Base-by-base conservation (phyloP, 2,888 invertebrate genomes). In the Podotricha telesiphe region DNA sequence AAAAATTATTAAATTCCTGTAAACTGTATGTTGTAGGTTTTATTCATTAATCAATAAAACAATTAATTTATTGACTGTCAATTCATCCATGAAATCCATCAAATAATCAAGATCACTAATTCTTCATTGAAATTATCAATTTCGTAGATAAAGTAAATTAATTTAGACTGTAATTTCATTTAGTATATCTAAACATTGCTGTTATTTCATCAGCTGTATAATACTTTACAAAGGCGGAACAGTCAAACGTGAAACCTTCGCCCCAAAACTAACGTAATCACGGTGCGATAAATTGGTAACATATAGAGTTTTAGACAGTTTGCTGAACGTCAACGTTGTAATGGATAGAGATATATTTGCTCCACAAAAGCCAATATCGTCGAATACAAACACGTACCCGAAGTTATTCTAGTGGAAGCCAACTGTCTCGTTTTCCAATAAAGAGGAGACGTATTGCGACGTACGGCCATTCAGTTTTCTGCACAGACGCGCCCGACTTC, bases 381-480 rank as follows among this genome's bases (percentile, higher is more conserved):
- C 73, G 77, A 82, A 84, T 82, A 82, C 82, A 86, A 86, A 84
- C 87, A 88, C 85, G 86, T 86, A 83, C 80, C 77, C 77, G 77
- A 79, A 82, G 81, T 85, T 86, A 85, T 86, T 87, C 84, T 83
- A 80, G 81, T 84, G 86, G 84, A 87, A 86, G 80, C 82, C 84
- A 85, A 86, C 86, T 88, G 87, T 87, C 87, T 89, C 88, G 86
- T 88, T 90, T 89, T 86, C 91, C 89, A 90, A 89, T 89, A 90
- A 88, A 86, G 85, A 83, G 77, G 50, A 59, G 80, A 89, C 86
- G 86, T 89, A 91, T 91, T 90, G 88, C 85, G 80, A 82, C 80
- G 80, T 80, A 83, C 83, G 84, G 83, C 82, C 86, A 88, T 89
- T 88, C 87, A 87, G 86, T 89, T 91, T 91, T 90, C 89, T 86